Base-by-base conservation (phyloP, 2,797 vertebrate genomes). In the Fratercula arctica region DNA sequence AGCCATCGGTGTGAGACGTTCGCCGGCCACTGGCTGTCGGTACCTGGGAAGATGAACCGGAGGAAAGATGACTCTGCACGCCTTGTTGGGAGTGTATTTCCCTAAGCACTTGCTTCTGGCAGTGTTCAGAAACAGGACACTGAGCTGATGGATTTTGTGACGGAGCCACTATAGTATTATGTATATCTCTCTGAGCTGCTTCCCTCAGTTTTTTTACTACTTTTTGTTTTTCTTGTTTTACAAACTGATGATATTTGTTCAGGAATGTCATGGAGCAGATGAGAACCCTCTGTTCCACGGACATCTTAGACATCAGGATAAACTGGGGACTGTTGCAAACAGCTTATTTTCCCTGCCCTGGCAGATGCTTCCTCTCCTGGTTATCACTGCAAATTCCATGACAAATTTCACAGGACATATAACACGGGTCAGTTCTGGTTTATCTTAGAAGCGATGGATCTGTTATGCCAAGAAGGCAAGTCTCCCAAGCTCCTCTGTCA, bases 121-220 rank as follows among this genome's bases (percentile, higher is more conserved):
- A 77, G 1, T 95, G 92, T 95, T 85, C 70, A 70, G 83, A 8
- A 53, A 9, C 33, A 81, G 69, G 85, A 84, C 90, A 28, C 37
- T 60, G 61, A 63, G 31, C 79, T 95, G 93, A 95, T 74, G 56
- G 93, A 95, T 96, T 93, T 91, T 95, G 80, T 91, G 90, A 33
- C 76, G 81, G 66, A 90, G 81, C 84, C 94, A 87, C n/a, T 90
- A 26, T 16, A 25, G 43, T 45, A 24, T 74, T 90, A 48, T 56
- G 23, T 80, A 45, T 51, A 70, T 89, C 84, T 87, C 78, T 19
- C 64, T 18, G 33, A 56, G 84, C n/a, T 61, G 6, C 67, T 92
- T 68, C 9, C 11, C 61, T 61, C 16, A 0, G 0, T 5, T 74
- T 78, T 68, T 94, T 69, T 35, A 33, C 60, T 64, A 5, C 45